Evolutionary conservation across 2,113 vertebrate genomes (phyloP), one percentile per base, ranked within the genome.

Genomic region (Cephalopholis sonnerati): DNA sequence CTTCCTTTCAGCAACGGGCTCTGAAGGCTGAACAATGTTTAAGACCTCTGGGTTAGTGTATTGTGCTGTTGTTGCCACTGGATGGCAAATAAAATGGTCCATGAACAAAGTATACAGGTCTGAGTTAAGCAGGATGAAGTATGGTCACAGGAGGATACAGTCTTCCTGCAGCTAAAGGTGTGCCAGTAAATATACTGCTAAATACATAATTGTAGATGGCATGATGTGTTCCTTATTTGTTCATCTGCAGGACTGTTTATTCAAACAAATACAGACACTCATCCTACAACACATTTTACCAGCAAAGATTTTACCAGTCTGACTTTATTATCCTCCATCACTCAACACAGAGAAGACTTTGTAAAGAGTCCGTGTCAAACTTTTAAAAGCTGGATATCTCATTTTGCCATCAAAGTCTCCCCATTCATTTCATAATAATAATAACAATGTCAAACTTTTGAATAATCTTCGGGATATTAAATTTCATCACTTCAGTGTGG

Each of bases 381-480:
- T 87, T 84, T 9, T 27, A 77, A 85, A 82, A 78, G 61, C 72
- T 53, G n/a, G 17, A 83, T 83, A 58, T 85, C 53, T 89, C 75
- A 85, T 76, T 87, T 65, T 69, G 36, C 65, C 27, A 63, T 81
- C 67, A 27, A 59, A 71, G 53, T 76, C 76, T 50, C 65, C 63
- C 73, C 81, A 46, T 69, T 77, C 39, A 46, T 50, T 84, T 58
- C 46, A 29, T 83, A 57, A 88, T 65, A 66, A 83, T 77, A 82
- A 91, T 72, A 86, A 89, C 68, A 83, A 83, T 76, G 89, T 91
- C 89, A 88, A 79, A 91, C 74, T 79, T 88, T 36, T 50, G 77
- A 91, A 84, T 88, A 77, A 90, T 92, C 90, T 87, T 83, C 51
- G 54, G 54, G 87, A 92, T 92, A 92, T 93, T 88, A 86, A 73